These are phyloP conservation scores for Temnothorax nylanderi DNA, from an alignment of 1,140 invertebrate genomes.

Conservation along the genomic window DNA sequence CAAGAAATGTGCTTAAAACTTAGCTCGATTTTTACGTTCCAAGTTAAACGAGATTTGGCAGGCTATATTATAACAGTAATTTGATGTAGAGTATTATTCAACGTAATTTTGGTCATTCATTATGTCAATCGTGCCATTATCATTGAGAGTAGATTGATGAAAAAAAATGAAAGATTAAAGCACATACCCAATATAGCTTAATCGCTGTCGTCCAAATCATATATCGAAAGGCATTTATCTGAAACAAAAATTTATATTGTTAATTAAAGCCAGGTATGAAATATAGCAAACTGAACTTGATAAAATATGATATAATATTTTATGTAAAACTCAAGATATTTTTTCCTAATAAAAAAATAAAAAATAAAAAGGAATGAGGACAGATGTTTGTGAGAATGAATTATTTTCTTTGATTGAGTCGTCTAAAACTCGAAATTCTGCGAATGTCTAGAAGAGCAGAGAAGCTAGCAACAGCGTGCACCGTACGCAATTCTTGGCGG, in stretches of 20 bases:
- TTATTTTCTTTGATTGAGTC: conserved; percentile 23
- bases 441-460: neutral
- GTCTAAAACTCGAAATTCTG: neutral
- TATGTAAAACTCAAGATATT: neutral
- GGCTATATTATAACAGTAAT: neutral
- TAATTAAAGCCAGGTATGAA: neutral
- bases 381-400: neutral
- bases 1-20: neutral
- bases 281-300: neutral
- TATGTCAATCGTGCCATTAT: neutral
- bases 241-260: neutral
- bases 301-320: neutral
- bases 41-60: neutral
- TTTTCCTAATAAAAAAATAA: neutral
- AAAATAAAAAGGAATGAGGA: neutral
- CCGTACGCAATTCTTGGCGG: neutral
- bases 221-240: neutral
- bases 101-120: neutral
- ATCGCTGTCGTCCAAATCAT: neutral
- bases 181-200: neutral
- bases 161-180: conserved; percentile 11
- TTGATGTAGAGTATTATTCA: neutral
- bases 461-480: neutral
- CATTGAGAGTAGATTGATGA: neutral
- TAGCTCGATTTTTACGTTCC: neutral